Evolutionary conservation across 2,888 invertebrate species (phyloP).

Genomic region (Dioctria rufipes): DNA sequence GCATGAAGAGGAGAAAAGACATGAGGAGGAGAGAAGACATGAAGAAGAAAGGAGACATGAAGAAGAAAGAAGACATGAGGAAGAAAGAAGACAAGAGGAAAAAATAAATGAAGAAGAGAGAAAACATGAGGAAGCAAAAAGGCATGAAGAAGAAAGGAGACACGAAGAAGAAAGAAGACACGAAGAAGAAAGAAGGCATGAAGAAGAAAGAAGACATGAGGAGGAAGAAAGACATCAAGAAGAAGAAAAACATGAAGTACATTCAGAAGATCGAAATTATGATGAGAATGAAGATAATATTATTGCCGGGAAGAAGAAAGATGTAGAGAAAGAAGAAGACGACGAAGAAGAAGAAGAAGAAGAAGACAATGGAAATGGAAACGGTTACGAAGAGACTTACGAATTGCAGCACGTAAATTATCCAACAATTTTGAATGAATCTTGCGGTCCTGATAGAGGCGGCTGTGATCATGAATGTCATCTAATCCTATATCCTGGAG

Average conservation of each 20-base stretch:
- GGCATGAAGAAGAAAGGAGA: not conserved
- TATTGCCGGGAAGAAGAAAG: constrained; percentile 62
- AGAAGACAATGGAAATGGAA: not conserved
- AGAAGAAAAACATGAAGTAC: constrained; percentile 8
- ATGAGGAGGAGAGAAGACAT: not conserved
- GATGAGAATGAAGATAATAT: constrained; percentile 54
- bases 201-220: constrained; percentile 16
- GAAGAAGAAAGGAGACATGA: not conserved
- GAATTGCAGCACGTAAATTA: not conserved
- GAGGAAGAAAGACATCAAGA: constrained; percentile 33
- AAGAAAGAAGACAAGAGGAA: not conserved
- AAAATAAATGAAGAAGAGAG: not conserved
- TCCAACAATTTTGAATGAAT: constrained; percentile 61
- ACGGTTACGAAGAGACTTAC: constrained; percentile 6
- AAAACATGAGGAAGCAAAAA: no score
- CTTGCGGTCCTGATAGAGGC: constrained; percentile 70
- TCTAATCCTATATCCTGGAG: constrained; percentile 68
- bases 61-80: not conserved
- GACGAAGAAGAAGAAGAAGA: constrained; percentile 46
- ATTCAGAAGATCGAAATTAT: constrained; percentile 17
- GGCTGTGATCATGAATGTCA: constrained; percentile 73
- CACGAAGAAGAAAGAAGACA: constrained; percentile 11
- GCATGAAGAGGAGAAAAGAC: not conserved
- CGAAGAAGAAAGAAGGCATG: not conserved
- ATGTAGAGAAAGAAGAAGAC: constrained; percentile 59